Evolutionary conservation across 2,113 vertebrate genomes (phyloP), one percentile per base, ranked within the genome.

Genomic region (Sialia sialis): DNA sequence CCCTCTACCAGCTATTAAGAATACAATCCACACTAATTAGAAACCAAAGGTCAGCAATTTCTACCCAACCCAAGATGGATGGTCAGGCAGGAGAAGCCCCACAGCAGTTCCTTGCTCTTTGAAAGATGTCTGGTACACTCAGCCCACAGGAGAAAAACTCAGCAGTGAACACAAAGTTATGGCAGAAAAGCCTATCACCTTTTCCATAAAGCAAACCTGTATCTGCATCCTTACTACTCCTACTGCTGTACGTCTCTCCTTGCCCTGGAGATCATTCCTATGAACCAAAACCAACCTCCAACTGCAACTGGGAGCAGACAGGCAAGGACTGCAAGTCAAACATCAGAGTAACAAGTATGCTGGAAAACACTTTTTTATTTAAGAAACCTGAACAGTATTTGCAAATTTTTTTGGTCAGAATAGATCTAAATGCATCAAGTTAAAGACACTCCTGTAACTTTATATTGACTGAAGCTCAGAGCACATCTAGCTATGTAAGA

Each of bases 41-140:
- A 92, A 97, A 95, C n/a, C 84, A 94, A 88, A 90, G 82, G 87
- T 93, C 88, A 92, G 95, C 41, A 87, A 41, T 84, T 94, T 92
- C 74, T 92, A 69, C 49, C 63, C 58, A 95, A 32, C 58, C 20
- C 41, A 68, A 84, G 73, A 89, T 21, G 68, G 43, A 96, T 66
- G 78, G 34, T 32, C 41, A 62, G 29, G 66, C 72, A 85, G 78
- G 43, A 87, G n/a, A 89, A 90, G 52, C 43, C 16, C 55, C 66
- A 17, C 59, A 66, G 60, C 1, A 1, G 55, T 34, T 87, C 51
- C 59, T 90, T 2, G 2, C 32, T 77, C 76, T 86, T 63, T 80
- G 41, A 76, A 73, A 88, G 54, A 23, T 6, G 72, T 1, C 51
- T 0, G 0, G 36, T 38, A 70, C n/a, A 5, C 32, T 80, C 6